Conservation (phyloP, 2,113 vertebrate genomes). For the Bucco capensis region DNA sequence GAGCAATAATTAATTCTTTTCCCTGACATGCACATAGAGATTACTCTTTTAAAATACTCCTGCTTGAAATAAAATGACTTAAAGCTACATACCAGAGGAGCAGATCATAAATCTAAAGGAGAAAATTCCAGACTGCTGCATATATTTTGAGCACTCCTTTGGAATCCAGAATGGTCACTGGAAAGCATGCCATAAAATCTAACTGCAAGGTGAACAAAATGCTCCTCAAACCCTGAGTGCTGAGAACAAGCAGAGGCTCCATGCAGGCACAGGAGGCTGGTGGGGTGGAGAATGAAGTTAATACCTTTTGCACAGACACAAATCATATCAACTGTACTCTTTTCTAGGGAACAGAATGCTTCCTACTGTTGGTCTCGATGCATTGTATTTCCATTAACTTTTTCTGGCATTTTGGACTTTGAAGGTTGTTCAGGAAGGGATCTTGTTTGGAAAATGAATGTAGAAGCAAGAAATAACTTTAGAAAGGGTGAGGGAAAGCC, state of each 20-base stretch:
- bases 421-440: background rate
- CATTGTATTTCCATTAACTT: background rate
- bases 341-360: background rate
- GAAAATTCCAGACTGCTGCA: background rate
- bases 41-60: constrained; percentile 38
- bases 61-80: constrained; percentile 54
- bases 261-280: background rate
- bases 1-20: constrained; percentile 57
- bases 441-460: background rate
- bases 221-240: background rate
- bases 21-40: constrained; percentile 6
- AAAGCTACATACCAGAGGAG: constrained; percentile 15
- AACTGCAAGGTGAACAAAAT: background rate
- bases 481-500: background rate
- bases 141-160: constrained; percentile 17
- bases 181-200: background rate
- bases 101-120: constrained; percentile 34
- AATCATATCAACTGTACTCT: background rate
- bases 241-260: background rate
- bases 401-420: background rate
- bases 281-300: constrained; percentile 28
- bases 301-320: background rate
- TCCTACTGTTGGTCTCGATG: background rate
- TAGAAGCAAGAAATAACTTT: background rate
- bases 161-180: constrained; percentile 21